phyloP scores from a whole-genome alignment of 1,140 invertebrate genomes.

The Drosophila cardini region DNA sequence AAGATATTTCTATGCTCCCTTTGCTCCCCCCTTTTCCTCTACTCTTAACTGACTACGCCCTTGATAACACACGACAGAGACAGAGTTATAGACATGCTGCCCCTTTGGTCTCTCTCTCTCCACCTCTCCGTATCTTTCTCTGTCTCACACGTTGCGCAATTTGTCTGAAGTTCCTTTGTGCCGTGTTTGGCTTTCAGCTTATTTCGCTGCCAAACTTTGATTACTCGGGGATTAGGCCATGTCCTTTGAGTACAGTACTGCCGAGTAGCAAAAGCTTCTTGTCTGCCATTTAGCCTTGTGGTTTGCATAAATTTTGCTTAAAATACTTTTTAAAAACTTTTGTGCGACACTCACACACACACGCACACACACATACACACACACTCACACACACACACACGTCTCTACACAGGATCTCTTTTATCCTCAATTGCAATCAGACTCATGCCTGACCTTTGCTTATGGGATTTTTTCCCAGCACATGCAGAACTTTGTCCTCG shows the following conservation, averaged over 20 bases:
- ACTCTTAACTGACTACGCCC: no score
- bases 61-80: background rate
- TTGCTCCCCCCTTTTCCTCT: no score
- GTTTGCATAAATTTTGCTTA: slow-evolving; percentile 83
- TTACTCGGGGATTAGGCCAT: slow-evolving; percentile 78
- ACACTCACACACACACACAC: slow-evolving; percentile 60
- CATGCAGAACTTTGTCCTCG: slow-evolving; percentile 29
- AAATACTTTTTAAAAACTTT: slow-evolving; percentile 83
- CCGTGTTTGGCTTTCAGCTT: slow-evolving; percentile 57
- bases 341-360: slow-evolving; percentile 24
- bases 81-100: background rate
- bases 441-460: slow-evolving; percentile 43
- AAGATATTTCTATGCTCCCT: no score
- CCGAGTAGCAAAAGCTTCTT: slow-evolving; percentile 24
- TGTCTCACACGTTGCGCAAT: slow-evolving; percentile 27
- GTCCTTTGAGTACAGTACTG: slow-evolving; percentile 43
- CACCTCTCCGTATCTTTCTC: no score
- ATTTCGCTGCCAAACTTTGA: slow-evolving; percentile 74
- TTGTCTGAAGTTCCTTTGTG: slow-evolving; percentile 40
- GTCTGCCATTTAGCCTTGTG: slow-evolving; percentile 73
- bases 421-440: slow-evolving; percentile 14
- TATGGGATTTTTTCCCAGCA: slow-evolving; percentile 40
- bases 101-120: background rate
- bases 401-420: slow-evolving; percentile 13
- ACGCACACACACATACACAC: slow-evolving; percentile 57